Conservation (phyloP, 1,140 invertebrate species). For the Drosophila biarmipes region DNA sequence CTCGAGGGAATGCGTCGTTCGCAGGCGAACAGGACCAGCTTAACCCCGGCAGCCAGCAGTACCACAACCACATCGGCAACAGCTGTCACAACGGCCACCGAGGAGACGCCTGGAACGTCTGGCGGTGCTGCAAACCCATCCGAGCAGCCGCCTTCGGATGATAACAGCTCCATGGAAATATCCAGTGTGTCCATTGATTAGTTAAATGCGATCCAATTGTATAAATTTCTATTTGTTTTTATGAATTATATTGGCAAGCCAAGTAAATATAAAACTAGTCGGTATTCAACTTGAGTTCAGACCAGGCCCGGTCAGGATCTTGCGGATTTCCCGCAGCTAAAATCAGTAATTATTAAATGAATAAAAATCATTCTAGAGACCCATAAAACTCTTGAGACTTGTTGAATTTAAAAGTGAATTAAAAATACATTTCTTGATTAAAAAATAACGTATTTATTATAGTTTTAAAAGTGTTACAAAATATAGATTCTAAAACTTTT, state of each 20-base stretch:
- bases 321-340: no score
- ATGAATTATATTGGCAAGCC: slow-evolving; percentile 21
- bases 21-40: slow-evolving; percentile 28
- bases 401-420: background rate
- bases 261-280: slow-evolving; percentile 10
- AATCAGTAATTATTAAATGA: background rate
- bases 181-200: slow-evolving; percentile 77
- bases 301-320: no score
- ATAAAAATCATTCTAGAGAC: background rate
- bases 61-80: slow-evolving; percentile 23
- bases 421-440: background rate
- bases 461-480: slow-evolving; percentile 1
- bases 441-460: background rate
- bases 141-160: slow-evolving; percentile 57
- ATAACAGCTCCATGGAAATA: slow-evolving; percentile 75
- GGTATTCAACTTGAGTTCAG: background rate
- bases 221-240: slow-evolving; percentile 32
- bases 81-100: slow-evolving; percentile 12
- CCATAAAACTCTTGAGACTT: background rate
- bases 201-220: slow-evolving; percentile 6
- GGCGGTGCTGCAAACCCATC: slow-evolving; percentile 5
- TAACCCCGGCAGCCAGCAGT: slow-evolving; percentile 11
- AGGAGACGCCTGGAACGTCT: slow-evolving; percentile 25
- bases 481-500: background rate
- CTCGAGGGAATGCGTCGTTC: slow-evolving; percentile 50